phyloP scores from a whole-genome alignment of 2,797 vertebrate genomes.

The Tarsius wallacei region DNA sequence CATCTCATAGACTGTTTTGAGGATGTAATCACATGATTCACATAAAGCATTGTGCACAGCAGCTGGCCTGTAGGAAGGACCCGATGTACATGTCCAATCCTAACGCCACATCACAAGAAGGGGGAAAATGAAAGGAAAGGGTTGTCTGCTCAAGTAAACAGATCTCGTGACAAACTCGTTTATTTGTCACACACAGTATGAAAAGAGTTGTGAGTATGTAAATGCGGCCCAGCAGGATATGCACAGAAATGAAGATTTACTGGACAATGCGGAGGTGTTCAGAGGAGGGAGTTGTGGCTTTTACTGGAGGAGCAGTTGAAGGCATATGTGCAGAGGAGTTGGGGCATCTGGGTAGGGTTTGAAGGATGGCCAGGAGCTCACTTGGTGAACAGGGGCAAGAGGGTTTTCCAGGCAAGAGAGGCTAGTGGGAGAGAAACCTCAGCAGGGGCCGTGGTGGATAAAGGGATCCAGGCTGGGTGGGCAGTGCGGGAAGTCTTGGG shows the following conservation, averaged over 20 bases:
- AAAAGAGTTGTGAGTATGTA: accelerated
- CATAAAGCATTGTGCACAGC: neutral
- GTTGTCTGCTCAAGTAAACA: neutral
- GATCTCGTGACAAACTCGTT: accelerated
- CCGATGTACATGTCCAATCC: accelerated
- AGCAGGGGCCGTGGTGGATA: accelerated
- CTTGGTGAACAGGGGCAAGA: no score
- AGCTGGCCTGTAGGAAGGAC: neutral
- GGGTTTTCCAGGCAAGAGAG: no score
- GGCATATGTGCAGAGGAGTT: neutral
- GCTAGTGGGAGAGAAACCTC: neutral
- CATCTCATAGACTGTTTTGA: accelerated
- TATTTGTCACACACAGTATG: accelerated
- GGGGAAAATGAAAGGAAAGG: accelerated
- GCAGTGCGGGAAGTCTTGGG: accelerated
- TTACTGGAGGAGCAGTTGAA: neutral
- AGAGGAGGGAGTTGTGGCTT: neutral
- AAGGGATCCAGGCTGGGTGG: accelerated
- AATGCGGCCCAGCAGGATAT: neutral
- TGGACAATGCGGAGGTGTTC: accelerated
- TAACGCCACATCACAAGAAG: neutral
- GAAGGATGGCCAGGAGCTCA: neutral
- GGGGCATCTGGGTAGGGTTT: neutral
- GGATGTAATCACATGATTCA: neutral
- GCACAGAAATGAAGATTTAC: accelerated